Base-by-base conservation (phyloP, 2,113 vertebrate species). In the Silurus asotus region DNA sequence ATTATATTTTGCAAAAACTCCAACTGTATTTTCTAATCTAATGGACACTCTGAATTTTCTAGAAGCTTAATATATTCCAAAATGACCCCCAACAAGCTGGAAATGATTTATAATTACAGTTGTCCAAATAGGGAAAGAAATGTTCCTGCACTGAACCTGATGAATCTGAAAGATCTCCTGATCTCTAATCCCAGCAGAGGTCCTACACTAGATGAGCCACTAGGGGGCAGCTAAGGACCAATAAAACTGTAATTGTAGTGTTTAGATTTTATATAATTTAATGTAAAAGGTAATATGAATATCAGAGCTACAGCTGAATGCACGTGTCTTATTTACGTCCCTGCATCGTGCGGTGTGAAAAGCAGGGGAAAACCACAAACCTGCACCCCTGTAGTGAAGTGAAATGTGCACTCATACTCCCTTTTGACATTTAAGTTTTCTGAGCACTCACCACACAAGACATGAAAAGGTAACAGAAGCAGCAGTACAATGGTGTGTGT, bases 311-410 rank as follows among this genome's bases (percentile, higher is more conserved):
- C 23, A 72, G 59, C 20, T 81, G 14, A 79, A 69, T 13, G 59
- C 64, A 81, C 20, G 13, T 19, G 8, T 65, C 28, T 55, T 53
- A 82, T 82, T 45, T 20, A 61, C 20, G 7, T 74, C 48, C 67
- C 45, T 86, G 84, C 72, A 74, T 5, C 3, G 17, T 76, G 53
- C 69, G 51, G 7, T 11, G 19, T 74, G 28, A 81, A 81, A 72
- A 81, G 84, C 84, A 86, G 49, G 79, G 85, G 67, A 48, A 87
- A 88, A 82, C 87, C 77, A 59, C 83, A 85, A 67, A 77, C 67
- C 67, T 85, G 70, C 82, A 85, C 83, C 69, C 53, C 70, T 51
- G 4, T 56, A 82, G 17, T 75, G 69, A 67, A 65, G 9, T 20
- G 61, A 80, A 64, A 19, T 51, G 7, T 74, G 49, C 75, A 70